Conservation (phyloP, 1,140 invertebrate genomes). For the Nixonia krombeini region DNA sequence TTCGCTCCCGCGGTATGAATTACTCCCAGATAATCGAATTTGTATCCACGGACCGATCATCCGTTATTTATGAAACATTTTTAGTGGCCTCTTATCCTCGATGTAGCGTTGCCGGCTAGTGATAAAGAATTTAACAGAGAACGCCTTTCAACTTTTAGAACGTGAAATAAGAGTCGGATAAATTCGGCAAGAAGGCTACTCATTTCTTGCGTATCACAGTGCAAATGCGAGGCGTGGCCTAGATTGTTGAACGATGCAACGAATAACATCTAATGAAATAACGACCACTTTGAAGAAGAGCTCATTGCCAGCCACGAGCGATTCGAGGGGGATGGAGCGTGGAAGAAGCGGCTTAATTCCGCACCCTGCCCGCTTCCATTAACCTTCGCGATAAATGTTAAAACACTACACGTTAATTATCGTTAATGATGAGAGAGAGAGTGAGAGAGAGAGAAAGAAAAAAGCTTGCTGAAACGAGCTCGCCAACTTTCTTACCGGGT, state of each 20-base stretch:
- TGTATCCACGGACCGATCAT: too few relatives aligned
- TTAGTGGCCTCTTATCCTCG: background rate
- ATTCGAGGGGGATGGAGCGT: too few relatives aligned
- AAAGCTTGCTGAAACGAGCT: too few relatives aligned
- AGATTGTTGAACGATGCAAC: slow-evolving; percentile 43
- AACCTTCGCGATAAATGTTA: too few relatives aligned
- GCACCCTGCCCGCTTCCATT: too few relatives aligned
- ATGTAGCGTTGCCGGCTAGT: slow-evolving; percentile 1
- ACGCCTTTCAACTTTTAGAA: slow-evolving; percentile 20
- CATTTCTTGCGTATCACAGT: slow-evolving; percentile 40
- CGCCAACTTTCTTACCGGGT: too few relatives aligned
- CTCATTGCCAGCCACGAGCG: too few relatives aligned
- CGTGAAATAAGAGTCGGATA: slow-evolving; percentile 34
- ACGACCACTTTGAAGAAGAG: slow-evolving; percentile 33
- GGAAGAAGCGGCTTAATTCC: background rate
- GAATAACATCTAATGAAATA: slow-evolving; percentile 51
- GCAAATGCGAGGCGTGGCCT: slow-evolving; percentile 41
- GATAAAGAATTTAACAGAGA: slow-evolving; percentile 36
- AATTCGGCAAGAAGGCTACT: slow-evolving; percentile 32
- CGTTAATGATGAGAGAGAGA: too few relatives aligned
- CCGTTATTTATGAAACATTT: background rate
- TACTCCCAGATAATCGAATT: too few relatives aligned
- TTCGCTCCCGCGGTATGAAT: too few relatives aligned
- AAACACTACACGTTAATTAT: too few relatives aligned
- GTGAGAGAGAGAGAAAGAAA: too few relatives aligned